These are phyloP conservation scores for Muntiacus muntjak DNA, from an alignment of 2,113 vertebrate species.

Conservation along the genomic window DNA sequence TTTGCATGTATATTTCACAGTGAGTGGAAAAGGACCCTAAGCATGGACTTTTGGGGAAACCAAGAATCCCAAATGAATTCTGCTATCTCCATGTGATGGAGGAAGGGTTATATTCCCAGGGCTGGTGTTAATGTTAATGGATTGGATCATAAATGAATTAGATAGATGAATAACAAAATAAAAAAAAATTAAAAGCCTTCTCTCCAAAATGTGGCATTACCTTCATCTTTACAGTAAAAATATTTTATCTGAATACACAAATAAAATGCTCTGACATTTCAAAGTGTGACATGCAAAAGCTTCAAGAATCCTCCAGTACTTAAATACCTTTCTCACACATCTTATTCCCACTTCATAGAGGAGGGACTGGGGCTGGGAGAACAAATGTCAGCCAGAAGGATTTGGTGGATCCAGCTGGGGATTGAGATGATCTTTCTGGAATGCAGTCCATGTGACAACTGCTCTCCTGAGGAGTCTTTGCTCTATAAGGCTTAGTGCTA, in stretches of 20 bases:
- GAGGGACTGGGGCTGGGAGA: not conserved
- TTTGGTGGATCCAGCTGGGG: not conserved
- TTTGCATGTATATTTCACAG: not conserved
- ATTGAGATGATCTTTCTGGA: not conserved
- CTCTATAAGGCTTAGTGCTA: rapidly evolving
- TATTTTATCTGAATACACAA: not conserved
- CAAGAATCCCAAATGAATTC: not conserved
- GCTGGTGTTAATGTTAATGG: not conserved
- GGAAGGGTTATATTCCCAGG: not conserved
- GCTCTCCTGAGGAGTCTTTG: not conserved
- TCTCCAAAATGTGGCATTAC: not conserved
- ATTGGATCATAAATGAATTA: not conserved
- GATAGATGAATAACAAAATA: not conserved
- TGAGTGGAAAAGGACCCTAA: not conserved
- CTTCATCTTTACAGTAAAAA: not conserved
- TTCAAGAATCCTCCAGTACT: not conserved
- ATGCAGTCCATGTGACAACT: not conserved
- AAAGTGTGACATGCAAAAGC: not conserved
- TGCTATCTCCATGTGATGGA: not conserved
- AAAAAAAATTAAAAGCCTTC: not conserved
- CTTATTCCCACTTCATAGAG: not conserved
- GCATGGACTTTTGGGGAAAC: not conserved
- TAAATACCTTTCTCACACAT: not conserved
- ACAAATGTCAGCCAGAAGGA: not conserved
- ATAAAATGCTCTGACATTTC: not conserved